Conservation (phyloP, 2,888 invertebrate species). For the Coelinius sp. region DNA sequence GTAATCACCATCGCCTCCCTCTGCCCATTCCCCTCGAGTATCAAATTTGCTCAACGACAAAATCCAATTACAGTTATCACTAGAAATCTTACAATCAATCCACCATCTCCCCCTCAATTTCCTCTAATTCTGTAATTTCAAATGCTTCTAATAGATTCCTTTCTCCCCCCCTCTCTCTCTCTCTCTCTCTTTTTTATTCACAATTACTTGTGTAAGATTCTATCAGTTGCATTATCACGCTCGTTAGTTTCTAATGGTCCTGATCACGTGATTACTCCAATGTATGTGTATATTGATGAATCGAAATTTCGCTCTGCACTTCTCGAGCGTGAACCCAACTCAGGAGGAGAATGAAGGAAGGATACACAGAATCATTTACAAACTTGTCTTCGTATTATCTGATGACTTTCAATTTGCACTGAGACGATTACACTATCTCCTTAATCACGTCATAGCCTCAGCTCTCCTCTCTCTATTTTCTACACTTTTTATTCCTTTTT, state of each 20-base stretch:
- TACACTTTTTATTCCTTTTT: neutral
- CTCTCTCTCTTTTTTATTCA: neutral
- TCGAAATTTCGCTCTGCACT: slow-evolving; percentile 10
- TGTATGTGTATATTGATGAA: slow-evolving; percentile 26
- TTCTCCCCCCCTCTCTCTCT: neutral
- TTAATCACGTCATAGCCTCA: slow-evolving; percentile 47
- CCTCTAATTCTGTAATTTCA: neutral
- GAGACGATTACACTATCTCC: slow-evolving; percentile 48
- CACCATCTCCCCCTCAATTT: neutral
- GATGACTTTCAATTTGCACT: slow-evolving; percentile 44
- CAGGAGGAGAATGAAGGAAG: neutral
- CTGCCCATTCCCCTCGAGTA: no score
- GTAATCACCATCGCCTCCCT: no score
- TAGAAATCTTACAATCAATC: no score
- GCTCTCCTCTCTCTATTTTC: slow-evolving; percentile 9
- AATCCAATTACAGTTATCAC: no score
- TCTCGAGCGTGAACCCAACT: neutral
- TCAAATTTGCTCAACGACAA: no score
- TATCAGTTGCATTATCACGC: slow-evolving; percentile 47
- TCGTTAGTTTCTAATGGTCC: slow-evolving; percentile 50
- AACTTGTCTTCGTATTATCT: slow-evolving; percentile 22
- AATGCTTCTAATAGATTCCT: neutral
- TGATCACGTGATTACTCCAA: slow-evolving; percentile 45
- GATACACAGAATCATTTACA: slow-evolving; percentile 18
- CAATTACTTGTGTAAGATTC: slow-evolving; percentile 34